Evolutionary conservation across 2,113 vertebrate species (phyloP).

Genomic region (Phocoena sinus): DNA sequence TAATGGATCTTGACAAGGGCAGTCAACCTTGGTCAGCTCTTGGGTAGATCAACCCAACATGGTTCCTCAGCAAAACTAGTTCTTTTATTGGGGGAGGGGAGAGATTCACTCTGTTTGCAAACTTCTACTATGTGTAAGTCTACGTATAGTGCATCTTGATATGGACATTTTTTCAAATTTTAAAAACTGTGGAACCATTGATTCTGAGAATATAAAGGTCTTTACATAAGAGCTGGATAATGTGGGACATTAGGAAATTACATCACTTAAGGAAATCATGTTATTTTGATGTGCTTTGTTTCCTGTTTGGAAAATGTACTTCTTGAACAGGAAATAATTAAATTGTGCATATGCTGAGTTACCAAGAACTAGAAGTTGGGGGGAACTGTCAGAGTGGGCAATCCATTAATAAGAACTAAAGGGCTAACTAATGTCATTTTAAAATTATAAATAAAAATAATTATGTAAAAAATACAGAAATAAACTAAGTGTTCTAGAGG

Average conservation of each 20-base stretch:
- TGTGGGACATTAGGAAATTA: background rate
- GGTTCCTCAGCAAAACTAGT: background rate
- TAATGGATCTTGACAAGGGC: background rate
- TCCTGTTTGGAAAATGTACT: background rate
- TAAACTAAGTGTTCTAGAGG: background rate
- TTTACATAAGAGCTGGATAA: background rate
- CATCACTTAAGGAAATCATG: background rate
- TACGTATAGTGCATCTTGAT: background rate
- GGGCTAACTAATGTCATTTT: background rate
- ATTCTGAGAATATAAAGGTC: background rate
- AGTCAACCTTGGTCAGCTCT: background rate
- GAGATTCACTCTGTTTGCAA: background rate
- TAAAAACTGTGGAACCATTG: background rate
- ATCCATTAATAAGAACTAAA: background rate
- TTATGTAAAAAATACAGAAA: background rate
- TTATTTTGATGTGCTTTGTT: background rate
- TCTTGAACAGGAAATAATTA: background rate
- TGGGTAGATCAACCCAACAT: background rate
- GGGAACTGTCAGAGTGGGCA: background rate
- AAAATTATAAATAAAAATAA: background rate
- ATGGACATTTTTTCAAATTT: background rate
- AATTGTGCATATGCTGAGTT: background rate
- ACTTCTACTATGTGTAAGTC: background rate
- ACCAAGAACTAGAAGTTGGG: background rate
- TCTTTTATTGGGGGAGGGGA: rapidly evolving